Percentiles rank a stretch among this genome's conserved stretches.
Conservation (phyloP, 2,888 invertebrate species). For the Plagodis dolabraria region DNA sequence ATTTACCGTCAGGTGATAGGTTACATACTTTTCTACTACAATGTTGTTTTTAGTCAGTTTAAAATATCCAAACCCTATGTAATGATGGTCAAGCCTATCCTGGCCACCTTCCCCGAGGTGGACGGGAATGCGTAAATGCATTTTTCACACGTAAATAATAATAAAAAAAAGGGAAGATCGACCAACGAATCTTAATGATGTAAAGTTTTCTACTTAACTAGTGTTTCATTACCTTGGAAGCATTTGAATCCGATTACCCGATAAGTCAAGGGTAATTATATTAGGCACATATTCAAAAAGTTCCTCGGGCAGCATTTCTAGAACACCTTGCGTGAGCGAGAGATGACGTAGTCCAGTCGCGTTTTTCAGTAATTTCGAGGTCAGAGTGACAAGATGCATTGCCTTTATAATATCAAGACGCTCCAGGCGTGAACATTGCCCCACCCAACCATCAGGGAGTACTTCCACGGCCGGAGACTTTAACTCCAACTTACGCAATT, state of each 20-base stretch:
- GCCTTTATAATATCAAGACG: background rate
- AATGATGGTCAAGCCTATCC: too few relatives aligned
- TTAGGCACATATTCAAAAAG: slow-evolving; percentile 38
- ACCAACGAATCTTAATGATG: too few relatives aligned
- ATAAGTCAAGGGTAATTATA: slow-evolving; percentile 39
- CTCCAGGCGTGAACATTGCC: slow-evolving; percentile 21
- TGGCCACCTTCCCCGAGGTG: too few relatives aligned
- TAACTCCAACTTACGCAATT: slow-evolving; percentile 33
- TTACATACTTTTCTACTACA: too few relatives aligned
- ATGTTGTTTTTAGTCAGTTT: too few relatives aligned
- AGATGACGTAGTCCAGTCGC: slow-evolving; percentile 8
- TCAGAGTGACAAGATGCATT: background rate
- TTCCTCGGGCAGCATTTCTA: slow-evolving; percentile 37
- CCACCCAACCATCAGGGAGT: slow-evolving; percentile 20
- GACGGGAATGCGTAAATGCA: too few relatives aligned
- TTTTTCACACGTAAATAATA: too few relatives aligned
- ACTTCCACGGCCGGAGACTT: slow-evolving; percentile 36
- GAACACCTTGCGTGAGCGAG: slow-evolving; percentile 19
- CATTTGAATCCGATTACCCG: slow-evolving; percentile 37
- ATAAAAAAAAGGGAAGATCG: too few relatives aligned
- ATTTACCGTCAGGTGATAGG: too few relatives aligned
- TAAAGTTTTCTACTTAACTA: too few relatives aligned
- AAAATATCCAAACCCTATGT: too few relatives aligned
- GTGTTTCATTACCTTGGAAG: slow-evolving; percentile 49
- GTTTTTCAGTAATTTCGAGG: background rate